These are phyloP conservation scores for Centropristis striata DNA, from an alignment of 2,113 vertebrate species.

Conservation along the genomic window DNA sequence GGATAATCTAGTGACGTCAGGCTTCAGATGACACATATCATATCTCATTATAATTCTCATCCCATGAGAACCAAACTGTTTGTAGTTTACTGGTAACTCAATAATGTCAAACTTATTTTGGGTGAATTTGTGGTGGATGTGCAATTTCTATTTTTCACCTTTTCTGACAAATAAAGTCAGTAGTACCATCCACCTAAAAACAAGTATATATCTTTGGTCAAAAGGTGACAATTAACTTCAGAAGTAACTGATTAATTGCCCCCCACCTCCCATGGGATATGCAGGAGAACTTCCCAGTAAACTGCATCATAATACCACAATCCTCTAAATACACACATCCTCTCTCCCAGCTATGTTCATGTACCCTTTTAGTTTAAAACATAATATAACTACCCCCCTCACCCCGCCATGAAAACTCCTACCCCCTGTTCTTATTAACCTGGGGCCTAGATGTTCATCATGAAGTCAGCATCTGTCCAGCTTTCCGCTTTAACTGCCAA, in stretches of 20 bases:
- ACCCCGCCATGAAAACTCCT: neutral
- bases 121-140: neutral
- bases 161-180: neutral
- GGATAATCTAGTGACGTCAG: neutral
- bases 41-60: neutral
- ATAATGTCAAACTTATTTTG: neutral
- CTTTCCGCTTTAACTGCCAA: slow-evolving; percentile 82
- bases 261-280: neutral
- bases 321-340: neutral
- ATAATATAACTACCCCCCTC: neutral
- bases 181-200: neutral
- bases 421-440: slow-evolving; percentile 60
- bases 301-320: neutral
- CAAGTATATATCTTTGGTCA: neutral
- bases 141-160: neutral
- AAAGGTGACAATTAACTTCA: neutral
- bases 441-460: slow-evolving; percentile 67
- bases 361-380: neutral
- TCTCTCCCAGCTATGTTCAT: neutral
- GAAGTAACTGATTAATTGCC: neutral
- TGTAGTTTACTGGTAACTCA: neutral
- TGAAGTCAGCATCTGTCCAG: slow-evolving; percentile 77
- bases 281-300: neutral
- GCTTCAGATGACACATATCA: neutral
- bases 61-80: neutral